A percentile compares a stretch with the other conserved stretches of the same genome.
phyloP scores from a whole-genome alignment of 2,888 invertebrate genomes.

The Pandemis heparana region DNA sequence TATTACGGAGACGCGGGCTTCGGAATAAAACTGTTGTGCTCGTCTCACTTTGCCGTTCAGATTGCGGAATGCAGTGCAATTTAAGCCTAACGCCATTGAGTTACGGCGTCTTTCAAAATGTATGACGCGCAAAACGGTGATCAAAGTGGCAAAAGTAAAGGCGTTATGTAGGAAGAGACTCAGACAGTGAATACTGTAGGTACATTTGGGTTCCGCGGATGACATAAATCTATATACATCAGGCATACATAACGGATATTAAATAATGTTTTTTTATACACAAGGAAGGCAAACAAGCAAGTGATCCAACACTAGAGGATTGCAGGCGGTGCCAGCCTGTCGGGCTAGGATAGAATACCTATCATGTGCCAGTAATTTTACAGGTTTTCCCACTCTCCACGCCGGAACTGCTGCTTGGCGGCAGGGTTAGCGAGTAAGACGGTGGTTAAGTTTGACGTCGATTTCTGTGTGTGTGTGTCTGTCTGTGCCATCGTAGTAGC shows the following conservation, averaged over 20 bases:
- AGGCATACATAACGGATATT: neutral
- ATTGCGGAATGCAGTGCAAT: neutral
- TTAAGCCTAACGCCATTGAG: neutral
- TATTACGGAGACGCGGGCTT: conserved; percentile 14
- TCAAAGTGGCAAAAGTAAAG: neutral
- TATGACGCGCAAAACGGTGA: neutral
- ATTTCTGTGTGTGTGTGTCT: too few species aligned
- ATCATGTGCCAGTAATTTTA: too few species aligned
- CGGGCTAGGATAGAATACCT: too few species aligned
- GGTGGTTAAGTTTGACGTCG: too few species aligned
- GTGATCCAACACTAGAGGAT: too few species aligned
- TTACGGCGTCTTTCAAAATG: neutral
- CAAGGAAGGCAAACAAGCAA: too few species aligned
- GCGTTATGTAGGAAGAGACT: neutral
- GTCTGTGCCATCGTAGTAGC: too few species aligned
- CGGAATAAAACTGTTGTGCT: conserved; percentile 10
- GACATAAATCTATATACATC: neutral
- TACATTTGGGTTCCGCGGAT: neutral
- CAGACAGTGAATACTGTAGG: neutral
- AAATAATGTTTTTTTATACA: too few species aligned
- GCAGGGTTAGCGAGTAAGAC: too few species aligned
- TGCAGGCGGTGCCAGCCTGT: too few species aligned
- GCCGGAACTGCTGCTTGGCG: too few species aligned
- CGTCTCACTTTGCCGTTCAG: neutral
- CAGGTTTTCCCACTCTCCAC: too few species aligned